Conservation (phyloP, 1,140 invertebrate genomes). For the Bombus pascuorum region DNA sequence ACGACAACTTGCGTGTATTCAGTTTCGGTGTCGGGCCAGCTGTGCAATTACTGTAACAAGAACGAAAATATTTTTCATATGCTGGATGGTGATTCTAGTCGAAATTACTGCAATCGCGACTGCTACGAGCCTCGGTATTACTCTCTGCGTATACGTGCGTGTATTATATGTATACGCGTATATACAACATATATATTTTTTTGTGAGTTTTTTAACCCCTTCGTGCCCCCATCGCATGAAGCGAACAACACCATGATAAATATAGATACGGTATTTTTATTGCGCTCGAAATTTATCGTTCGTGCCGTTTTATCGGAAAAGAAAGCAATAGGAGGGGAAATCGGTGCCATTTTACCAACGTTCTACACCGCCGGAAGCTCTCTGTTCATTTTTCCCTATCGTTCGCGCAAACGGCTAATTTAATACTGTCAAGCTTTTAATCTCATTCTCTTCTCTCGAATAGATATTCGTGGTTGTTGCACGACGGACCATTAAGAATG, state of each 20-base stretch:
- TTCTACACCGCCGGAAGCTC: no score
- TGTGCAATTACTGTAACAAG: constrained; percentile 25
- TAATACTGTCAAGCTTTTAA: constrained; percentile 10
- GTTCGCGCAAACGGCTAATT: background rate
- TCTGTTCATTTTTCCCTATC: background rate
- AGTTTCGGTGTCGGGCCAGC: background rate
- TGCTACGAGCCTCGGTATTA: background rate
- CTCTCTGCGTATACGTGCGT: background rate
- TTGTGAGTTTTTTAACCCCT: background rate
- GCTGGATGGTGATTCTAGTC: constrained; percentile 3
- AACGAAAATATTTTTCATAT: constrained; percentile 23
- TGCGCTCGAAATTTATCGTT: constrained; percentile 21
- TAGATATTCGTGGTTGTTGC: background rate
- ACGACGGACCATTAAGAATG: background rate
- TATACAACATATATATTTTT: background rate
- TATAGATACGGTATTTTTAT: constrained; percentile 29
- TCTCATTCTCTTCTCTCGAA: background rate
- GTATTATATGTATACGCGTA: background rate
- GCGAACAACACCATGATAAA: constrained; percentile 37
- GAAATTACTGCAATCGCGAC: constrained; percentile 15
- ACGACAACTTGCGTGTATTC: constrained; percentile 25
- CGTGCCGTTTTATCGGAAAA: constrained; percentile 6
- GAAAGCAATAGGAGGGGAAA: background rate
- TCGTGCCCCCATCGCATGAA: background rate
- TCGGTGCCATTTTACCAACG: background rate